Evolutionary conservation across 2,888 invertebrate species (phyloP).

Genomic region (Harpalus rufipes): DNA sequence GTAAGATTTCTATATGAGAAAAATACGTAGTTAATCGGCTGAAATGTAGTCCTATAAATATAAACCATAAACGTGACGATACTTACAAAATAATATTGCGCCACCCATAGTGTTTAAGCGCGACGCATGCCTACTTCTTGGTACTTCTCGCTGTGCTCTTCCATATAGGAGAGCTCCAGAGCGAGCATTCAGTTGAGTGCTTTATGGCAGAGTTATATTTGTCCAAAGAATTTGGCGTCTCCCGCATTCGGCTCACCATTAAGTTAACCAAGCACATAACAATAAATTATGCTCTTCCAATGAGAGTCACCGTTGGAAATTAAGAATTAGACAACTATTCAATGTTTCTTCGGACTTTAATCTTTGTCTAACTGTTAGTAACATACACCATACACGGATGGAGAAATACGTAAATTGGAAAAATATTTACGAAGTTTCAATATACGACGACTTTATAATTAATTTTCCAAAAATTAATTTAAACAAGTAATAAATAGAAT

Average conservation of each 20-base stretch:
- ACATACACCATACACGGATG: not conserved
- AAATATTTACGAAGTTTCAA: not conserved
- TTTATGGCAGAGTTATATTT: conserved; percentile 43
- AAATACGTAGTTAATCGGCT: conserved; percentile 42
- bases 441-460: too few species aligned
- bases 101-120: conserved; percentile 55
- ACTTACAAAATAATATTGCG: conserved; percentile 62
- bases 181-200: conserved; percentile 5
- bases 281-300: conserved; percentile 41
- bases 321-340: conserved; percentile 40
- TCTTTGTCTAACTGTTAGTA: not conserved
- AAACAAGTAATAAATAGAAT: too few species aligned
- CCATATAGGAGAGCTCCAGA: conserved; percentile 28
- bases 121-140: conserved; percentile 33
- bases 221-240: conserved; percentile 46
- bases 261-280: conserved; percentile 36
- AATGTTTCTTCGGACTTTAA: not conserved
- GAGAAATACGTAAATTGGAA: not conserved
- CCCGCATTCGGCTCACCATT: conserved; percentile 31
- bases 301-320: conserved; percentile 33
- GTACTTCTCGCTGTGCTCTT: conserved; percentile 41
- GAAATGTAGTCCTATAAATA: conserved; percentile 64
- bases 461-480: too few species aligned
- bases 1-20: conserved; percentile 59
- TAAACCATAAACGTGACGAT: conserved; percentile 60